phyloP scores from a whole-genome alignment of 2,888 invertebrate species.

The Camptogramma bilineatum region DNA sequence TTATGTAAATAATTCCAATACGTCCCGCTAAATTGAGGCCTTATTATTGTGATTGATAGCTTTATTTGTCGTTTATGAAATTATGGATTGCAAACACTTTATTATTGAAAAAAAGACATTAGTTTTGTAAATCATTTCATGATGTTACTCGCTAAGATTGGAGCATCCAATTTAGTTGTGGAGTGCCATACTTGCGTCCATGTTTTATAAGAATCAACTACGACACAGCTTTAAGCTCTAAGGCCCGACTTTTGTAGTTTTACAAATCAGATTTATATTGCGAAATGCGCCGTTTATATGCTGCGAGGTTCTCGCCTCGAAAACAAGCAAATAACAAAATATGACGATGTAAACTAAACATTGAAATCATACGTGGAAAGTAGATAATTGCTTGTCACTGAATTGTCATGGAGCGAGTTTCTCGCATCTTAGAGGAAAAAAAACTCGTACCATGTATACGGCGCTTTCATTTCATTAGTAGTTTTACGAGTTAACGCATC shows the following conservation, averaged over 20 bases:
- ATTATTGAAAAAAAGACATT: conserved; percentile 17
- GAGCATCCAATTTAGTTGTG: conserved; percentile 65
- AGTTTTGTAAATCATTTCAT: conserved; percentile 20
- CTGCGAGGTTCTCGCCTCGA: too few relatives aligned
- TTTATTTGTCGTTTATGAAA: conserved; percentile 21
- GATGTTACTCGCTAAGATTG: conserved; percentile 65
- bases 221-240: conserved; percentile 40
- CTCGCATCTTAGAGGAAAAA: too few relatives aligned
- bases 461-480: too few relatives aligned
- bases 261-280: background rate
- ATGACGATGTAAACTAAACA: too few relatives aligned
- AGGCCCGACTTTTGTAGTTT: conserved; percentile 48
- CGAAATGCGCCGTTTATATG: too few relatives aligned
- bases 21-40: conserved; percentile 48
- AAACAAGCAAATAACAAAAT: too few relatives aligned
- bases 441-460: too few relatives aligned
- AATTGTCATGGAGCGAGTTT: too few relatives aligned
- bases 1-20: conserved; percentile 52
- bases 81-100: conserved; percentile 26
- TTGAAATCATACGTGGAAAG: too few relatives aligned
- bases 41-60: conserved; percentile 43
- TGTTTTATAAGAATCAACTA: conserved; percentile 39
- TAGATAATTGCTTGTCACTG: too few relatives aligned
- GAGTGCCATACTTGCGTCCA: conserved; percentile 50
- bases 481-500: background rate